Evolutionary conservation across 2,797 vertebrate genomes (phyloP).

Genomic region (Malacoraja senta): DNA sequence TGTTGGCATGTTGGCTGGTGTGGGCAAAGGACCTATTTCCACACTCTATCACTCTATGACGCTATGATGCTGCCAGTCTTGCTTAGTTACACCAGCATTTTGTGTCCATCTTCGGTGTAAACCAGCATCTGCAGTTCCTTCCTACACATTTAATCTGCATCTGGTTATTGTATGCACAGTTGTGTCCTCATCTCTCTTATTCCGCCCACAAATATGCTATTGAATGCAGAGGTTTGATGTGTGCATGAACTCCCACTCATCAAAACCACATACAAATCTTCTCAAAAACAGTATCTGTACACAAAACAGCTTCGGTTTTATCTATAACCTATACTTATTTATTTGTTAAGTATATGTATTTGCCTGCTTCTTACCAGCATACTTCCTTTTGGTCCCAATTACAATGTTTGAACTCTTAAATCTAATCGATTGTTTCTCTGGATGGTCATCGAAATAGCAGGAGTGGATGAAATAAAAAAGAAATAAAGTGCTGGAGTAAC

Average conservation of each 20-base stretch:
- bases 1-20: too few relatives aligned
- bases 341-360: not conserved
- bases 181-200: not conserved
- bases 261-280: not conserved
- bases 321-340: not conserved
- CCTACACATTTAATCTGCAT: not conserved
- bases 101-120: too few relatives aligned
- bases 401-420: not conserved
- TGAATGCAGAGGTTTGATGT: not conserved
- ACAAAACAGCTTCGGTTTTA: not conserved
- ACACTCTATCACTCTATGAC: too few relatives aligned
- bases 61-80: too few relatives aligned
- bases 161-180: not conserved
- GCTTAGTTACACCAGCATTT: too few relatives aligned
- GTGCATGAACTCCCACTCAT: not conserved
- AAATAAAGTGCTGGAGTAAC: too few relatives aligned
- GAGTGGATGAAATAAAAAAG: not conserved
- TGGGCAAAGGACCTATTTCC: too few relatives aligned
- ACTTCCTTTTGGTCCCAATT: not conserved
- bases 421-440: not conserved
- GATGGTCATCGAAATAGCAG: not conserved
- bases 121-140: too few relatives aligned
- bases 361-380: not conserved
- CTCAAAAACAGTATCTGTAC: not conserved
- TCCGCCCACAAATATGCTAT: not conserved